Evolutionary conservation across 2,113 vertebrate species (phyloP), one percentile per base, ranked within the genome.

Genomic region (Daboia siamensis): DNA sequence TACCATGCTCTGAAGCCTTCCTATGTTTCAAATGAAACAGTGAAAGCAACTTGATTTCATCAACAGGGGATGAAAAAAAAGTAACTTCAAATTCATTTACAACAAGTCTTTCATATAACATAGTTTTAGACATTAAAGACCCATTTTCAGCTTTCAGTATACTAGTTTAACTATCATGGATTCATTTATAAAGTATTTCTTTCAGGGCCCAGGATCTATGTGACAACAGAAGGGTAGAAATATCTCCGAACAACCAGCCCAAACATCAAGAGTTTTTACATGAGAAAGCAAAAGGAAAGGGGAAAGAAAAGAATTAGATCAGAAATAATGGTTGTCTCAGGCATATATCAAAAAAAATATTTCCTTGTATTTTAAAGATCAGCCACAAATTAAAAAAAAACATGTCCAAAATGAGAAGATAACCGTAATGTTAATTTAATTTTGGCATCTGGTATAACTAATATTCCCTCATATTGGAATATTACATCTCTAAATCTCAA

Each of bases 141-240:
- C 52, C 0, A 93, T 90, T 44, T 64, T 84, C 1, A 11, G 3
- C 90, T n/a, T 87, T 89, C 13, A 64, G 8, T 90, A 64, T 51
- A 85, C 94, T 80, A 93, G 86, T 1, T 85, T 90, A 95, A 57
- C 48, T 6, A 21, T 17, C 57, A n/a, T 74, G 64, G n/a, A 33
- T 74, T 33, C 13, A 15, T 56, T 39, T 54, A 54, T 23, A 55
- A 21, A 86, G 54, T 4, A 9, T 48, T 64, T 59, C 57, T 91
- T 64, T 74, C 13, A 33, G n/a, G n/a, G 20, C 55, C 55, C 55
- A 56, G 55, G 55, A 15, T 74, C n/a, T 74, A 33, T 15, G 64
- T 33, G 15, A 59, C 29, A n/a, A 12, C 6, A 46, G 5, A 10
- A 86, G 12, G 29, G 80, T 20, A 91, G 29, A 69, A 69, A 69